Conservation (phyloP, 2,888 invertebrate species). For the Lycia hirtaria region DNA sequence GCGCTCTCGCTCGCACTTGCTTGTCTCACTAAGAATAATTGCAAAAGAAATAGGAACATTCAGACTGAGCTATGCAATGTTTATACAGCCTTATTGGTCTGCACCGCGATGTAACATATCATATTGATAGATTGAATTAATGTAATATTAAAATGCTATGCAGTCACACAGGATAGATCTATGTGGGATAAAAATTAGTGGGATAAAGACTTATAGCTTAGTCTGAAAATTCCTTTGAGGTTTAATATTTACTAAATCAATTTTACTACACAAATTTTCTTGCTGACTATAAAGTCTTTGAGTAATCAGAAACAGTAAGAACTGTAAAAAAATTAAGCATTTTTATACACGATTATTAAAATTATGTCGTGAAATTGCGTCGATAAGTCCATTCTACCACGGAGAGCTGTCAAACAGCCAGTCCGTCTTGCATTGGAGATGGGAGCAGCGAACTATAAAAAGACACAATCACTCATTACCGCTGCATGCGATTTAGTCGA, state of each 20-base stretch:
- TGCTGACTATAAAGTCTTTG: too few species aligned
- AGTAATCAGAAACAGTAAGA: background rate
- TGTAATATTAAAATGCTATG: too few species aligned
- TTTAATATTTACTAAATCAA: too few species aligned
- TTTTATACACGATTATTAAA: constrained; percentile 15
- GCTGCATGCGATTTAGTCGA: constrained; percentile 7
- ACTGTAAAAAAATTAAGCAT: background rate
- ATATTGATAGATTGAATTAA: too few species aligned
- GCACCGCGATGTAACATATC: too few species aligned
- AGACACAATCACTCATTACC: constrained; percentile 27
- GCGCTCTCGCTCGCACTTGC: background rate
- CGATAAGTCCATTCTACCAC: constrained; percentile 33
- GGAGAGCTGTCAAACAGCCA: constrained; percentile 66
- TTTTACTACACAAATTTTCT: too few species aligned
- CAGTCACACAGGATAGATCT: too few species aligned
- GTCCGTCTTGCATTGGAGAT: constrained; percentile 67
- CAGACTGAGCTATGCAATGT: background rate
- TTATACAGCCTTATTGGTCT: too few species aligned
- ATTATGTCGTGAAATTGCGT: constrained; percentile 24
- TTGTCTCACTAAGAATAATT: background rate
- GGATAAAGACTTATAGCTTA: too few species aligned
- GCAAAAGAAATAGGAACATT: background rate
- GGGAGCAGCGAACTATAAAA: constrained; percentile 73
- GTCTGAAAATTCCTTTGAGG: too few species aligned
- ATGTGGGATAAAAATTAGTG: too few species aligned